Evolutionary conservation across 2,888 invertebrate species (phyloP), one percentile per base, ranked within the genome.

Genomic region (Caprella mutica): DNA sequence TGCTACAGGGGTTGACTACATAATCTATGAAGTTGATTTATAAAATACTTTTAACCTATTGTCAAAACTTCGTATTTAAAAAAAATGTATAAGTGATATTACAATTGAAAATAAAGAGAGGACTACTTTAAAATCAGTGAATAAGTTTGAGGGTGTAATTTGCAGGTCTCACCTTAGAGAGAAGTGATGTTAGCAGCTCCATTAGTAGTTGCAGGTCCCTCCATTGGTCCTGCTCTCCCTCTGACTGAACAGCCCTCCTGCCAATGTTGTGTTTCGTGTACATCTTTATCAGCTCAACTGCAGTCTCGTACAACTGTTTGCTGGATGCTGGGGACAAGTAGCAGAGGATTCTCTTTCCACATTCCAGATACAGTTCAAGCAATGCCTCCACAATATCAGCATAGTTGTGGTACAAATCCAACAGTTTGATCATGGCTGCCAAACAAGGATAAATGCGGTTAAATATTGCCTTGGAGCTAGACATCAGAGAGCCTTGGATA

Each of bases 191-290:
- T 19, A 88, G 75, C 59, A 91, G 75, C 68, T 90, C 84, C 79
- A 91, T 82, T 9, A 91, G 76, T 4, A 87, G 76, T 53, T 84
- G 78, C 65, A 91, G 80, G 69, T 90, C 90, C 73, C 84, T 78
- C 67, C 77, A 82, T 51, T 78, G 79, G 65, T 81, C 86, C 30
- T 48, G 21, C 68, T 89, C 89, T 53, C 85, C 85, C 14, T 81
- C 81, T 27, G 70, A 67, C 39, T 70, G 69, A 44, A 69, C 67
- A 27, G 60, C 58, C n/a, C 66, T 58, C 29, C 63, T 52, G 30
- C 71, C 68, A 55, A 66, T 67, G 60, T 70, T 67, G 68, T 71
- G 68, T 56, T 68, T 65, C 51, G 71, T 65, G 66, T 63, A 69
- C 14, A 61, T 56, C 2, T 84, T 81, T 56, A 88, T 81, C 1